Evolutionary conservation across 2,888 invertebrate genomes (phyloP).

Genomic region (Lymantria dispar): DNA sequence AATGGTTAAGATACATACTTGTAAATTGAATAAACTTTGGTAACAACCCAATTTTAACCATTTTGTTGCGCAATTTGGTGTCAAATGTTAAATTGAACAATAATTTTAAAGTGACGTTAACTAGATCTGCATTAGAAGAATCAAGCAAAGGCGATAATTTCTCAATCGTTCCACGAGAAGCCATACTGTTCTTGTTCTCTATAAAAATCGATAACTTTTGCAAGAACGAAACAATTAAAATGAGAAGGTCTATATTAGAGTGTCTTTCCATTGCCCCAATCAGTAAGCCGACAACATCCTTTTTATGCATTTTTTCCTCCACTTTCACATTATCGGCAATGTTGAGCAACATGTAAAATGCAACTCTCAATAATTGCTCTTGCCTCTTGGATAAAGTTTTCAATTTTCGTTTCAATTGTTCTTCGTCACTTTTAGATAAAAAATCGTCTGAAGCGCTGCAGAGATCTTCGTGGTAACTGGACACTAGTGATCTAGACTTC

Average conservation of each 20-base stretch:
- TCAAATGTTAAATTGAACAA: conserved; percentile 98
- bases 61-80: conserved; percentile 90
- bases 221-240: conserved; percentile 95
- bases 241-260: conserved; percentile 92
- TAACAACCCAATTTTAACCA: conserved; percentile 94
- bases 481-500: conserved; percentile 84
- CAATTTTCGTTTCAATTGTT: conserved; percentile 88
- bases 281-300: conserved; percentile 93
- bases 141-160: conserved; percentile 91
- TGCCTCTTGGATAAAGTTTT: conserved; percentile 94
- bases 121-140: conserved; percentile 85
- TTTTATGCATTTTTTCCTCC: conserved; percentile 98
- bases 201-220: conserved; percentile 97
- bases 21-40: conserved; percentile 95
- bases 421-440: conserved; percentile 85
- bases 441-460: conserved; percentile 77
- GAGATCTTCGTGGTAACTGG: conserved; percentile 86
- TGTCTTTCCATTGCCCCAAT: conserved; percentile 94
- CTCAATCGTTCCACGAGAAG: conserved; percentile 89
- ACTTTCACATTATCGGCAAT: conserved; percentile 97
- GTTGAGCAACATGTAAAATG: conserved; percentile 95
- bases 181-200: conserved; percentile 97
- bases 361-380: conserved; percentile 94
- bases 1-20: conserved; percentile 77
- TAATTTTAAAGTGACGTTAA: conserved; percentile 92